These are phyloP conservation scores for Nymphalis c-album DNA, from an alignment of 2,888 invertebrate species.

Conservation along the genomic window DNA sequence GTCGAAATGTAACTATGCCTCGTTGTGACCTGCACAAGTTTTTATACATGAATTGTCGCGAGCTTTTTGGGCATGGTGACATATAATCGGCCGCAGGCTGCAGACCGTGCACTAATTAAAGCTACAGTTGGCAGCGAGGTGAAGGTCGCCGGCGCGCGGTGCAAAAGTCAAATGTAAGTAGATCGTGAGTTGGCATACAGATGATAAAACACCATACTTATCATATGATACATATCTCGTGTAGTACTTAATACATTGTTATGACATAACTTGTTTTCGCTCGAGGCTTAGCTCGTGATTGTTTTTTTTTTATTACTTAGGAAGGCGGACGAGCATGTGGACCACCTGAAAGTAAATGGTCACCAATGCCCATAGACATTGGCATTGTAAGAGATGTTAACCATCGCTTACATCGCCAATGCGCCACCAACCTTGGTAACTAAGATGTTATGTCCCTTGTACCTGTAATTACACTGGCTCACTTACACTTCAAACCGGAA, in stretches of 20 bases:
- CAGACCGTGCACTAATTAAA: constrained; percentile 47
- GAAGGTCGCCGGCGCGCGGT: constrained; percentile 46
- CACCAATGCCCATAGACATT: no score
- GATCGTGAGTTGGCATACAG: constrained; percentile 15
- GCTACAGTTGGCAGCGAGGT: constrained; percentile 47
- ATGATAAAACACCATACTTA: constrained; percentile 14
- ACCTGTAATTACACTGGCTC: no score
- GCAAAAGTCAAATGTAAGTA: constrained; percentile 19
- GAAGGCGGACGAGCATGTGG: no score
- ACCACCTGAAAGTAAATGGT: no score
- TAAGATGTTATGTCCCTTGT: no score
- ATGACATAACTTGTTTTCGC: not conserved
- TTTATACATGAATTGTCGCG: constrained; percentile 59
- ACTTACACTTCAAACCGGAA: no score
- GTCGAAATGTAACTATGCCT: constrained; percentile 58
- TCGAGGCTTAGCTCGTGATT: not conserved
- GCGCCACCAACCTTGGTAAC: no score
- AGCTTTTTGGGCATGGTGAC: constrained; percentile 46
- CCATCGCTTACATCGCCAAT: no score
- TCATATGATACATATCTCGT: not conserved
- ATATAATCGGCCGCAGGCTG: constrained; percentile 40
- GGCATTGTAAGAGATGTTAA: no score
- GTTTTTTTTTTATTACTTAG: no score
- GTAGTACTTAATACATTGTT: not conserved
- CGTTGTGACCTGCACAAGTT: constrained; percentile 49